These are phyloP conservation scores for Diglossa cyanea DNA, from an alignment of 2,797 vertebrate genomes.

Conservation along the genomic window DNA sequence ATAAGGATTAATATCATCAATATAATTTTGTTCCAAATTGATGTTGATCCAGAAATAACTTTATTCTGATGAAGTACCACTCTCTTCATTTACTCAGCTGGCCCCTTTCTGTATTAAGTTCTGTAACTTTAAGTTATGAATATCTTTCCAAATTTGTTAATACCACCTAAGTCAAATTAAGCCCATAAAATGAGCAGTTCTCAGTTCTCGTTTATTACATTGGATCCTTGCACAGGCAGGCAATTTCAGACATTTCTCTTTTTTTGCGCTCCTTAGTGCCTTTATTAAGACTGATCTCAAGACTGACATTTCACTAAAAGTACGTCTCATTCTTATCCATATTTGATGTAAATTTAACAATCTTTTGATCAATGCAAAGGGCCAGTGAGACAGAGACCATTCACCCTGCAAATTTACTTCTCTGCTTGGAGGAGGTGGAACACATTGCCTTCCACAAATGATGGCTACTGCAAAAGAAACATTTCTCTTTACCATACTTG, in stretches of 20 bases:
- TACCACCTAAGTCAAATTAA: background rate
- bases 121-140: background rate
- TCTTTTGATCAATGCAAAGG: background rate
- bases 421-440: background rate
- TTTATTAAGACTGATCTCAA: background rate
- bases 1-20: background rate
- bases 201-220: background rate
- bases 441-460: background rate
- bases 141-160: background rate
- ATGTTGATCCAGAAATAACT: background rate
- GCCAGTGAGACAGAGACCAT: background rate
- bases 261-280: background rate
- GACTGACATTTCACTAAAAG: background rate
- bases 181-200: background rate
- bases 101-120: background rate
- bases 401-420: background rate
- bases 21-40: background rate
- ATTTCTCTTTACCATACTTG: background rate
- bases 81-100: background rate
- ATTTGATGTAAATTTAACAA: background rate
- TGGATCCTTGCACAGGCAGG: background rate
- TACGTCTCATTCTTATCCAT: background rate
- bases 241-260: background rate
- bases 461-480: background rate
- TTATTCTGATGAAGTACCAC: background rate